Evolutionary conservation across 2,113 vertebrate genomes (phyloP).

Genomic region (Murina feae): DNA sequence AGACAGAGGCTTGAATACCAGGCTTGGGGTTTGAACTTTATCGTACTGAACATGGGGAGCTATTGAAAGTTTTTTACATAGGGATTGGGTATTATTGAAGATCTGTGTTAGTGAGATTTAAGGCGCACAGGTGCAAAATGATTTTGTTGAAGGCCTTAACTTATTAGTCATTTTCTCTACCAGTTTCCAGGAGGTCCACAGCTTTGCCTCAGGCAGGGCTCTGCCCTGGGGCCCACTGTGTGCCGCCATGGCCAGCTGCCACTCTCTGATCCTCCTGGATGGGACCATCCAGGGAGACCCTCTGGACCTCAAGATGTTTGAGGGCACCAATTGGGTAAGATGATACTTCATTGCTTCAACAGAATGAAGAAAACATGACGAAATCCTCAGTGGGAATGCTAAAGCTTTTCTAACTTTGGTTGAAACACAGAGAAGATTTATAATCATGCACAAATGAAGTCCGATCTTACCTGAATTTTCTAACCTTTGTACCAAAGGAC

Average conservation of each 20-base stretch:
- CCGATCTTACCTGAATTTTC: background rate
- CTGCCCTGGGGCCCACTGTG: conserved; percentile 72
- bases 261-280: conserved; percentile 73
- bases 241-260: conserved; percentile 74
- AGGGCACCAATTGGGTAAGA: conserved; percentile 80
- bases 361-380: background rate
- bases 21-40: background rate
- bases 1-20: background rate
- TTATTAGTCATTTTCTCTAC: background rate
- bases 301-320: conserved; percentile 78
- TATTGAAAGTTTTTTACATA: background rate
- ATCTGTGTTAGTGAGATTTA: background rate
- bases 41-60: background rate
- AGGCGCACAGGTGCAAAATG: background rate
- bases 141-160: background rate
- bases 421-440: conserved; percentile 2
- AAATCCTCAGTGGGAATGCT: background rate
- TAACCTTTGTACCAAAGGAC: background rate
- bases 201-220: conserved; percentile 55
- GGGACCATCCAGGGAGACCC: conserved; percentile 78
- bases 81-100: background rate
- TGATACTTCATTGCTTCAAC: background rate
- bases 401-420: background rate
- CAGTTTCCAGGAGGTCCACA: conserved; percentile 76
- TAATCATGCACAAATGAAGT: background rate